A percentile compares a stretch with the other conserved stretches of the same genome.
Conservation (phyloP, 1,140 invertebrate genomes). For the Halesus radiatus region DNA sequence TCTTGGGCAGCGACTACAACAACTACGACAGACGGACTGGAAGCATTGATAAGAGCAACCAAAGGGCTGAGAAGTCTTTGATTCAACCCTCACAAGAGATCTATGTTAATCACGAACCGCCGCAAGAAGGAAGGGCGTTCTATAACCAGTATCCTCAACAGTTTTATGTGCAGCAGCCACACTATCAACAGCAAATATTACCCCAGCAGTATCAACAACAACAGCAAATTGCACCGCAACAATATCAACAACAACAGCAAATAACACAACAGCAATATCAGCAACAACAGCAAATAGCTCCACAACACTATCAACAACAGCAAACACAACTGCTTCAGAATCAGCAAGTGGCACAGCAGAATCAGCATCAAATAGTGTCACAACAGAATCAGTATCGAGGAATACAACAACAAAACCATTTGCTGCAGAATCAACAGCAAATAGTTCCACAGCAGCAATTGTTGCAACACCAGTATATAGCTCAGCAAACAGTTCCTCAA, state of each 20-base stretch:
- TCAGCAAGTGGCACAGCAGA: not conserved
- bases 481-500: conserved; percentile 48
- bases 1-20: conserved; percentile 43
- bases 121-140: conserved; percentile 31
- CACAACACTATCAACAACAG: too few relatives aligned
- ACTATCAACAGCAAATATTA: conserved; percentile 27
- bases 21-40: conserved; percentile 27
- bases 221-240: not conserved
- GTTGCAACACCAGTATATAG: conserved; percentile 50
- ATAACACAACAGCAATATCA: not conserved
- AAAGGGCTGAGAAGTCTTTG: conserved; percentile 40
- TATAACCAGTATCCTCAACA: conserved; percentile 45
- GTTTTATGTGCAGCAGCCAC: conserved; percentile 29
- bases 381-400: too few relatives aligned
- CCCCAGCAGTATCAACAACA: conserved; percentile 28
- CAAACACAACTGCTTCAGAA: too few relatives aligned
- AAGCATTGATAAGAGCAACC: conserved; percentile 20
- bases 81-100: conserved; percentile 59
- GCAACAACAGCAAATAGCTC: conserved; percentile 17
- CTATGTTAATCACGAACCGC: conserved; percentile 49
- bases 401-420: not conserved
- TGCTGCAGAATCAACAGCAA: not conserved
- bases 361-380: conserved; percentile 12
- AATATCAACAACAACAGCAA: too few relatives aligned
- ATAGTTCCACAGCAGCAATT: conserved; percentile 50